Evolutionary conservation across 2,888 invertebrate genomes (phyloP), one percentile per base, ranked within the genome.

Genomic region (Caenorhabditis doughertyi): DNA sequence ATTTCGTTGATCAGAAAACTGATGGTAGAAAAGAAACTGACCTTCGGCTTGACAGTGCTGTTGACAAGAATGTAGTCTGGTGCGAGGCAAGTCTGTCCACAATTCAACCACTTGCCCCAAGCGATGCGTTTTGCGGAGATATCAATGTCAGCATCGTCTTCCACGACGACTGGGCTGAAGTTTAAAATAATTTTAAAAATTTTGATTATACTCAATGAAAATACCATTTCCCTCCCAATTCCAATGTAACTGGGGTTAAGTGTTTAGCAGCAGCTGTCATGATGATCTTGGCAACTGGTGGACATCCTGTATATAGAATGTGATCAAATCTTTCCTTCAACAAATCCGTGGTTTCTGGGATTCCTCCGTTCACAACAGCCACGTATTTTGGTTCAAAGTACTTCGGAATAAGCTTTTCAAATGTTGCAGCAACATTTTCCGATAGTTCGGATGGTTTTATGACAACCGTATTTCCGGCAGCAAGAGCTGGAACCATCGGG

Each of bases 41-140:
- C 82, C 82, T 84, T 86, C 44, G 73, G 60, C 76, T 86, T 86
- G 60, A 83, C 81, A 23, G 84, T 76, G 27, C 73, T 58, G 9
- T 85, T 86, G 23, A 84, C 82, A 23, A 90, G 79, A 49, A 91
- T 72, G 79, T 91, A 91, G 71, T 91, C 90, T 8, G 91, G 90
- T 27, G 91, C 89, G 51, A 91, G 83, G 47, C 90, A 90, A 2
- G 90, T 91, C 81, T 90, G 90, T 56, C 91, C 91, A 71, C 87
- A 87, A 93, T 99, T 99, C 74, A 96, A 94, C 89, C 95, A 95
- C 93, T 98, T 98, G 9, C 98, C 98, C 98, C 98, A 99, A 3
- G 97, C 92, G 18, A 98, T 94, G 32, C 99, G 94, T 90, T 95
- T 95, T 0, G 95, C 94, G 0, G 96, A 94, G 8, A 95, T 93